Percentiles rank a stretch among this genome's conserved stretches.
Evolutionary conservation across 2,888 invertebrate genomes (phyloP).

Genomic region (Herminia tarsipennalis): DNA sequence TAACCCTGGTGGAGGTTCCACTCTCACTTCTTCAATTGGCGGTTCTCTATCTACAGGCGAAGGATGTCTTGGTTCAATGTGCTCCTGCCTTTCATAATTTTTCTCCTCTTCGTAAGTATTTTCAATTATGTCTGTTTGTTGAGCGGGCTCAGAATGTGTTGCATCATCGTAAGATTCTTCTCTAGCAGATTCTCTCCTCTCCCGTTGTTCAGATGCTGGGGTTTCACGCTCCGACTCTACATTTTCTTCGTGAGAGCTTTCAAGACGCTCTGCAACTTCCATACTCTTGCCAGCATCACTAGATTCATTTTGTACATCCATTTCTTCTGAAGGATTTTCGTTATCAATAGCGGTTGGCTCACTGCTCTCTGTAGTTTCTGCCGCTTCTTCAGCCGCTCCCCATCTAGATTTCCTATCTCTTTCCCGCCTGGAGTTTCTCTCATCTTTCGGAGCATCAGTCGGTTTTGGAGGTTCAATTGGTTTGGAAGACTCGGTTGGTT

Average conservation of each 20-base stretch:
- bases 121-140: too few species aligned
- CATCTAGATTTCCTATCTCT: constrained; percentile 78
- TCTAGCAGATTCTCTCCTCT: constrained; percentile 2
- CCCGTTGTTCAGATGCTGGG: not conserved
- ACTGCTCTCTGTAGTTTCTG: constrained; percentile 6
- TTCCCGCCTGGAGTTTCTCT: constrained; percentile 55
- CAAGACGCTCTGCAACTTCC: not conserved
- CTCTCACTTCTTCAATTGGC: constrained; percentile 2
- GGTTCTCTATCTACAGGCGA: not conserved
- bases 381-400: constrained; percentile 70
- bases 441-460: constrained; percentile 24
- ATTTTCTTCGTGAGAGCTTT: constrained; percentile 26
- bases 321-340: constrained; percentile 16
- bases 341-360: constrained; percentile 11
- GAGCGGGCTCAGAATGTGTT: not conserved
- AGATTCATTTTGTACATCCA: constrained; percentile 11
- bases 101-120: not conserved
- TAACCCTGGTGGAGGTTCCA: constrained; percentile 36
- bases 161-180: constrained; percentile 1
- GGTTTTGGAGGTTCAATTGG: constrained; percentile 9
- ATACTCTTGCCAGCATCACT: not conserved
- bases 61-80: constrained; percentile 6
- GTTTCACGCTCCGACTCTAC: constrained; percentile 6
- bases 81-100: constrained; percentile 8
- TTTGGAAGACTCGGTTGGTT: not conserved